These are phyloP conservation scores for Turritopsis rubra DNA, from an alignment of 30 jellyfish, hydroid and myxozoan genomes.

Conservation along the genomic window DNA sequence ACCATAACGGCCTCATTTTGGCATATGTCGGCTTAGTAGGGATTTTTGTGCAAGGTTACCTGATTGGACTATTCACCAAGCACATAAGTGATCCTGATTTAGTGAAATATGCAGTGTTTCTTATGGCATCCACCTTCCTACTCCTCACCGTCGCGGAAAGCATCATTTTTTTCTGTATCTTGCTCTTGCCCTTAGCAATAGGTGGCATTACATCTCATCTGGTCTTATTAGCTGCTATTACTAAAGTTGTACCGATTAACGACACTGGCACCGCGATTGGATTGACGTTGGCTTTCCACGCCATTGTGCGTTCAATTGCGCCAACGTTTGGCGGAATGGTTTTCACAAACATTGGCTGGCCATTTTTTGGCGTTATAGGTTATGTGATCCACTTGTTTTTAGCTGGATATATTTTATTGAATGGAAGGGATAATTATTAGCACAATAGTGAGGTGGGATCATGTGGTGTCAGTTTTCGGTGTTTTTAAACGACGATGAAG, in stretches of 20 bases:
- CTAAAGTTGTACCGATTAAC: constrained; percentile 31
- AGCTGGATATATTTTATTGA: constrained; percentile 10
- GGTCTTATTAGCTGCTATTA: constrained; percentile 32
- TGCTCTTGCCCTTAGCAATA: constrained; percentile 29
- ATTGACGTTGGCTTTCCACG: constrained; percentile 30
- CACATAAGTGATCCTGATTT: constrained; percentile 17
- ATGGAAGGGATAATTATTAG: constrained; percentile 21
- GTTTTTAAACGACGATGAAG: too few relatives aligned
- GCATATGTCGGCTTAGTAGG: constrained; percentile 30
- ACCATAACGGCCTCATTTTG: constrained; percentile 21
- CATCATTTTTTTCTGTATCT: neutral
- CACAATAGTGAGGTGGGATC: too few relatives aligned
- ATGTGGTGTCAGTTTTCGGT: too few relatives aligned
- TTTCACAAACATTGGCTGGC: constrained; percentile 37
- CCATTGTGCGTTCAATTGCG: constrained; percentile 36
- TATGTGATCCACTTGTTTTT: constrained; percentile 28
- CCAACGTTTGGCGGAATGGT: constrained; percentile 37
- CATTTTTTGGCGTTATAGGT: constrained; percentile 35
- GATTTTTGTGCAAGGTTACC: constrained; percentile 29
- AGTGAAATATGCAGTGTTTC: constrained; percentile 15
- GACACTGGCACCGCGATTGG: constrained; percentile 43
- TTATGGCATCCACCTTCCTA: constrained; percentile 7
- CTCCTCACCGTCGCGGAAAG: constrained; percentile 27
- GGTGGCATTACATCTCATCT: constrained; percentile 34
- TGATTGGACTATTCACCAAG: constrained; percentile 28